These are phyloP conservation scores for Leucophenga varia DNA, from an alignment of 1,140 invertebrate species.

Conservation along the genomic window DNA sequence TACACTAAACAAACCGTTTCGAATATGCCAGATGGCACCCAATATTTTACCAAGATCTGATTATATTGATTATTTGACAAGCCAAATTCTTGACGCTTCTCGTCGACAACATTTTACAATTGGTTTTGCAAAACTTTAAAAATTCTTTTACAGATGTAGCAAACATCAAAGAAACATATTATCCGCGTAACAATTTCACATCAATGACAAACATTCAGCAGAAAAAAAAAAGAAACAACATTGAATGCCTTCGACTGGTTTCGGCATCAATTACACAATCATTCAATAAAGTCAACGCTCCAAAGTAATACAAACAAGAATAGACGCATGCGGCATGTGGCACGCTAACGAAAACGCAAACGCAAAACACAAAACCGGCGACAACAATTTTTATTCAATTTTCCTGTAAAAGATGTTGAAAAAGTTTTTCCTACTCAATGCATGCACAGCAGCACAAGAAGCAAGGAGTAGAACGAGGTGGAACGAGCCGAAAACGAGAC, in stretches of 20 bases:
- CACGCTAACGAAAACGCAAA: conserved; percentile 14
- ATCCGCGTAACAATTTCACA: conserved; percentile 10
- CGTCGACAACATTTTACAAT: no score
- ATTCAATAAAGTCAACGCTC: conserved; percentile 20
- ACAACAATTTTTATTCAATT: conserved; percentile 46
- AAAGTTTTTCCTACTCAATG: conserved; percentile 18
- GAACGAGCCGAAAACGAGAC: background rate
- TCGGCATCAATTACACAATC: conserved; percentile 47
- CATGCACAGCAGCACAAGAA: no score
- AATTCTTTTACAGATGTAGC: no score
- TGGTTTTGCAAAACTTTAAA: no score
- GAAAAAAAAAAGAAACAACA: conserved; percentile 16
- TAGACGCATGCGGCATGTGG: conserved; percentile 8
- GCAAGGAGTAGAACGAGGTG: background rate
- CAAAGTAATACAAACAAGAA: conserved; percentile 9
- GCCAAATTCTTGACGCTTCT: no score
- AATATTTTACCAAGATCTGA: no score
- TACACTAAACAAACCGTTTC: no score
- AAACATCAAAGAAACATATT: conserved; percentile 7
- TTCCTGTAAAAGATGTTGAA: conserved; percentile 27
- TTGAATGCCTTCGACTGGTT: conserved; percentile 30
- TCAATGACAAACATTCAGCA: conserved; percentile 17
- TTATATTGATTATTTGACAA: no score
- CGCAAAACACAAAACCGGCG: conserved; percentile 3
- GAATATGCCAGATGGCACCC: no score